Base-by-base conservation (phyloP, 1,140 invertebrate species). In the Drosophila prosaltans region DNA sequence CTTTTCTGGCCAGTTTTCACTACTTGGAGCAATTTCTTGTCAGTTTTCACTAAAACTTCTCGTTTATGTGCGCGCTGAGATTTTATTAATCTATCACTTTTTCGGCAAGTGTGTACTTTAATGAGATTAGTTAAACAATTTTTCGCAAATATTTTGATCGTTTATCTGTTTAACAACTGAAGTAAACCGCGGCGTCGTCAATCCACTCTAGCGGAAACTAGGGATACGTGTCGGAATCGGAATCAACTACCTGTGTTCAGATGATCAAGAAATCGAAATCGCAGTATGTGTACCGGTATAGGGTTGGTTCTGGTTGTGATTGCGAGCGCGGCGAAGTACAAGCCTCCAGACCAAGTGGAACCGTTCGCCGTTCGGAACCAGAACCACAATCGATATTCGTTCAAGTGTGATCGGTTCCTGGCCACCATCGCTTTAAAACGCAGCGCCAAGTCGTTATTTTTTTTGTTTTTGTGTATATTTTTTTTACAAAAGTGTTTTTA, bases 21-120 rank as follows among this genome's bases (percentile, higher is more conserved):
- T 36, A 36, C 76, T 80, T 77, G 57, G 77, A 74, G 77, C 77
- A 57, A 48, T 80, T 80, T 51, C 45, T 51, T 21, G 21, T 10
- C 8, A 26, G 2, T 51, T 51, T 51, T 51, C 45, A 10, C 45
- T 51, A 24, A 21, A 51, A 51, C 2, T 1, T 3, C 9, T 26
- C 10, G 16, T 2, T 26, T 26, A 8, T 10, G 9, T 10, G 9
- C 8, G 9, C 8, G 9, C 2, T 11, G 2, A 26, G 26, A 10
- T 51, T 10, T 51, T 24, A 3, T 9, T 2, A 9, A 7, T 51
- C 1, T 26, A 10, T 0, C 24, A 26, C 24, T 24, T 51, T 26
- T 26, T 3, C 2, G 2, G 45, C 10, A 10, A 51, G 26, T 10
- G 24, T 26, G 24, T 7, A 2, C 8, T 51, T 26, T 10, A 36